Base-by-base conservation (phyloP, 37 sponge, comb jelly and placozoan species). In the Cliona cf. orientalis region DNA sequence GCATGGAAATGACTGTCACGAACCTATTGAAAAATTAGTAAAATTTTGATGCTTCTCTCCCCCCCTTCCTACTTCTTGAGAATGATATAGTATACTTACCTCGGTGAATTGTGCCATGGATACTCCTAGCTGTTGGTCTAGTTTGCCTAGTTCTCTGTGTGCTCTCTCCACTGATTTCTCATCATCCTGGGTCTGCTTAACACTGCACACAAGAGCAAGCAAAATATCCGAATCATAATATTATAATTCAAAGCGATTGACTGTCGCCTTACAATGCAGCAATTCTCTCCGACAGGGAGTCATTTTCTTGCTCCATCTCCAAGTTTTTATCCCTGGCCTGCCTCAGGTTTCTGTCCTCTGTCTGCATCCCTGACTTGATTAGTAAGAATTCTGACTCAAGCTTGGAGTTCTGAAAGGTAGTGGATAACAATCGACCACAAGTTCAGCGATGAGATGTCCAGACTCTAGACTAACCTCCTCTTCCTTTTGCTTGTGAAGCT, bases 81-180 rank as follows among this genome's bases (percentile, higher is more conserved):
- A 19, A 49, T 49, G 55, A 17, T 49, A 17, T 17, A 49, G n/a
- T 49, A 17, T 49, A n/a, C 9, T 74, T 59, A 58, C 76, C 76
- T 75, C 59, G 4, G 12, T 37, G 6, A 57, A 75, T 2, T 75
- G 33, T 11, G 60, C 42, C 3, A 58, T 11, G 25, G 76, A 75
- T 3, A 57, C 38, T 19, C 28, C 60, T n/a, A 75, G 29, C 36
- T 88, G 88, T 22, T 75, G n/a, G 49, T 81, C 88, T 35, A 88
- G 58, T 36, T 43, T 74, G 26, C 58, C 75, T 19, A 88, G 57
- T 42, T 88, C 88, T 21, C 43, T 66, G 9, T 46, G 32, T 0
- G 88, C 76, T n/a, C 82, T 81, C 74, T 81, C 71, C 5, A 88
- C 44, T 0, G 71, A 65, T 42, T 56, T 81, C 37, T 70, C 58